Evolutionary conservation across 92 coral and sea anemone species (phyloP).

Genomic region (Zoanthus sociatus): DNA sequence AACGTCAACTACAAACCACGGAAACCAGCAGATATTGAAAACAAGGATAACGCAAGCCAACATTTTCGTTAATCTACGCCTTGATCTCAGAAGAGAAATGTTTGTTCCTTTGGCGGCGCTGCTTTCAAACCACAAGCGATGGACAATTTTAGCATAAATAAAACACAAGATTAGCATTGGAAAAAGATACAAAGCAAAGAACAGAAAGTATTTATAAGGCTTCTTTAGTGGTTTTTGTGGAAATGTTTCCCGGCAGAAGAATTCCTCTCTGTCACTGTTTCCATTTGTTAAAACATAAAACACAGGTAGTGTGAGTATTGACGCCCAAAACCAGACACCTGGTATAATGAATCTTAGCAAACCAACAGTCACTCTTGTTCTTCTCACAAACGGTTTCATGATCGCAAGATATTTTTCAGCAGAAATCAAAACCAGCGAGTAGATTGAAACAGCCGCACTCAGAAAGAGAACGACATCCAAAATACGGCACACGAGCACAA

Average conservation of each 20-base stretch:
- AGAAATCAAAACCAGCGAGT: conserved; percentile 68
- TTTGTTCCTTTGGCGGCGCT: conserved; percentile 34
- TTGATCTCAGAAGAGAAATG: conserved; percentile 59
- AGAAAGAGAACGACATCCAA: conserved; percentile 53
- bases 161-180: conserved; percentile 63
- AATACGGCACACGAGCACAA: conserved; percentile 48
- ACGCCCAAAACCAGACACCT: conserved; percentile 62
- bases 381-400: conserved; percentile 62
- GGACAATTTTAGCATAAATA: conserved; percentile 41
- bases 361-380: conserved; percentile 48
- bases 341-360: conserved; percentile 61
- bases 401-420: conserved; percentile 69
- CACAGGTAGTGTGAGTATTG: conserved; percentile 41
- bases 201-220: conserved; percentile 57
- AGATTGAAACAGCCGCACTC: conserved; percentile 70
- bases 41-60: conserved; percentile 66
- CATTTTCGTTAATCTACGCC: conserved; percentile 68
- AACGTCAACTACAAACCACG: conserved; percentile 71
- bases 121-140: conserved; percentile 57
- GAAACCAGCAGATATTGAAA: conserved; percentile 82
- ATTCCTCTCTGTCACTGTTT: conserved; percentile 10
- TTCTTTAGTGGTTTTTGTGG: conserved; percentile 56
- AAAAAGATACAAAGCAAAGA: conserved; percentile 60
- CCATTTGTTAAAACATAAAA: conserved; percentile 36
- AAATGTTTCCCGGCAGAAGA: conserved; percentile 76